Conservation (phyloP, 2,888 invertebrate species). For the Chloroclystis v-ata region DNA sequence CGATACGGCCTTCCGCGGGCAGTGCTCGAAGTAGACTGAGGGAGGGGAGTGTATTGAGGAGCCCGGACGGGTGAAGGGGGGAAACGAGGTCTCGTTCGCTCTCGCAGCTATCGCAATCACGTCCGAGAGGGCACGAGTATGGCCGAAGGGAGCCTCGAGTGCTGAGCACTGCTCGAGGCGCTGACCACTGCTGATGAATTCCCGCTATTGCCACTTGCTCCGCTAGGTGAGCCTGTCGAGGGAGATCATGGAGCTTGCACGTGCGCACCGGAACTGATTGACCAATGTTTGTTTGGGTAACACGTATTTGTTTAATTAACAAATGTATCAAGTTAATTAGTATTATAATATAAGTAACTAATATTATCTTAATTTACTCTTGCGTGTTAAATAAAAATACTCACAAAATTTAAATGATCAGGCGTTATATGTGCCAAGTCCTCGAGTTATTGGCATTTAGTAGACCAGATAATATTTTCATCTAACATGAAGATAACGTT, state of each 20-base stretch:
- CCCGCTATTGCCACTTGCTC: slow-evolving; percentile 45
- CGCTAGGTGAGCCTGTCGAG: slow-evolving; percentile 33
- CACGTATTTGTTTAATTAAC: too few species aligned
- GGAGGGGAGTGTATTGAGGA: slow-evolving; percentile 26
- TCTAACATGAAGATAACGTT: slow-evolving; percentile 20
- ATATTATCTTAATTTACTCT: too few species aligned
- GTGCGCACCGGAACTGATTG: slow-evolving; percentile 1
- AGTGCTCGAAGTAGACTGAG: slow-evolving; percentile 58
- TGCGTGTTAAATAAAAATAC: too few species aligned
- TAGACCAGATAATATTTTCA: too few species aligned
- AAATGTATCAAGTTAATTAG: too few species aligned
- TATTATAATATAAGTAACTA: too few species aligned
- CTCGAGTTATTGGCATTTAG: too few species aligned
- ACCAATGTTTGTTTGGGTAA: background rate
- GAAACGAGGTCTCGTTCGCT: slow-evolving; percentile 47
- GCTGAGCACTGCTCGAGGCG: slow-evolving; percentile 7
- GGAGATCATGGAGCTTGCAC: slow-evolving; percentile 35
- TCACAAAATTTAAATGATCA: too few species aligned
- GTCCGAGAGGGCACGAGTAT: slow-evolving; percentile 52
- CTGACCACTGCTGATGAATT: slow-evolving; percentile 30
- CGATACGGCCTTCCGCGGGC: slow-evolving; percentile 40
- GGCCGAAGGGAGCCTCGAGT: slow-evolving; percentile 52
- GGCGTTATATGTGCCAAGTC: too few species aligned
- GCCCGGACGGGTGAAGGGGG: slow-evolving; percentile 46
- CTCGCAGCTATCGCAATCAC: slow-evolving; percentile 51